Base-by-base conservation (phyloP, 1,140 invertebrate species). In the Cotesia glomerata region DNA sequence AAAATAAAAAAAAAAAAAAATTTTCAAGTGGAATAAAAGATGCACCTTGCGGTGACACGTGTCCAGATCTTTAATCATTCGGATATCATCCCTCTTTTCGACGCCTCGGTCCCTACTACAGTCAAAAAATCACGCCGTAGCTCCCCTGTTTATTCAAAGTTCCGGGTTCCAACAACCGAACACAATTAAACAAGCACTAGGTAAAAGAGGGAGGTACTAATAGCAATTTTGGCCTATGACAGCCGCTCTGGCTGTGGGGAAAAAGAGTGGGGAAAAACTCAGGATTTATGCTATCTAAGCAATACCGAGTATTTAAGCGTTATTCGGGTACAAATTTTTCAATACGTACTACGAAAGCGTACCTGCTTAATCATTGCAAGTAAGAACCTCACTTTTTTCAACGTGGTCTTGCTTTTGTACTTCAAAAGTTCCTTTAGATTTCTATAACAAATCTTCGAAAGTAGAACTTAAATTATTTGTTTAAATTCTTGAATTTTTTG, bases 61-160 rank as follows among this genome's bases (percentile, higher is more conserved):
- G 16, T 8, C 11, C 8, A 9, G 52, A 9, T 9, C 8, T 73
- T 66, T 73, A 81, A 77, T 75, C 74, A 75, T 76, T 59, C 45
- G 54, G 67, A 45, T 64, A 52, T 52, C 11, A 32, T 16, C 13
- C 49, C 54, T n/a, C 71, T 77, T 76, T 71, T 62, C 75, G 61
- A 56, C 66, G 58, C 70, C 62, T 49, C 67, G 64, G 64, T 71
- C 73, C 73, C 9, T 13, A 74, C 70, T 67, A 74, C 76, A 65
- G 70, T 35, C 66, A 56, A 58, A 32, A 74, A 45, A 77, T 65
- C 75, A 77, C 54, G 39, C 7, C 11, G 11, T 45, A 7, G 39
- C 11, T 45, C 39, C 39, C 39, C 39, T 45, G 5, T 45, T 45
- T 45, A 45, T 45, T 45, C 39, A 45, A 45, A 45, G 5, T 45